Evolutionary conservation across 2,888 invertebrate species (phyloP), one percentile per base, ranked within the genome.

Genomic region (Crioceris asparagi): DNA sequence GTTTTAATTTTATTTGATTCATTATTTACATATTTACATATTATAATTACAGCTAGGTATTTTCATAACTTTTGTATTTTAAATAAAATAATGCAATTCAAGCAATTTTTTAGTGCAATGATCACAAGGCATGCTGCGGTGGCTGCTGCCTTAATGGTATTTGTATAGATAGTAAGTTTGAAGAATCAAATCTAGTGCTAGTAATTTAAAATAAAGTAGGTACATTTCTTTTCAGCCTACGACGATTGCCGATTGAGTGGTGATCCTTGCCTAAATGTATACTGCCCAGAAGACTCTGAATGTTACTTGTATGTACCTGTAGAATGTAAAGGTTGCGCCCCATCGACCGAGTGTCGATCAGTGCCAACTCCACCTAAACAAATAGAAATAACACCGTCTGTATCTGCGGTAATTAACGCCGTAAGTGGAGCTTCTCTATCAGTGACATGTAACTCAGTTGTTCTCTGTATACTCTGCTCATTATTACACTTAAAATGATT

Each of bases 101-200:
- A 17, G 17, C 33, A 23, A 18, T 41, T 25, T 49, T 47, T 29
- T 61, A 93, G 93, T 66, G 83, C 90, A 52, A 50, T 2, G 68
- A 70, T 44, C 64, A 69, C 36, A 68, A 67, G 35, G 66, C 70
- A 38, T 75, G 75, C 44, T 75, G 75, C 46, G 75, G 74, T 1
- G 75, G 75, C 1, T 75, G 75, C 51, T 75, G 75, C 41, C 64
- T 69, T 36, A 52, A 59, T 19, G 67, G 67, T 40, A 58, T 62
- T 36, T 75, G 74, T 46, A 61, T 68, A 38, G 69, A 72, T 36
- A 72, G 75, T 75, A 57, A 67, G 71, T 51, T 21, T 7, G 7
- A 7, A 21, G 21, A 10, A 7, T 21, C 21, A 21, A 21, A 6
- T 21, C 10, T 21, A 7, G 21, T 10, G 69, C 72, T 37, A 71